Percentiles rank a stretch among this genome's conserved stretches.
These are phyloP conservation scores for Phymastichus coffea DNA, from an alignment of 1,140 invertebrate species.

Conservation along the genomic window DNA sequence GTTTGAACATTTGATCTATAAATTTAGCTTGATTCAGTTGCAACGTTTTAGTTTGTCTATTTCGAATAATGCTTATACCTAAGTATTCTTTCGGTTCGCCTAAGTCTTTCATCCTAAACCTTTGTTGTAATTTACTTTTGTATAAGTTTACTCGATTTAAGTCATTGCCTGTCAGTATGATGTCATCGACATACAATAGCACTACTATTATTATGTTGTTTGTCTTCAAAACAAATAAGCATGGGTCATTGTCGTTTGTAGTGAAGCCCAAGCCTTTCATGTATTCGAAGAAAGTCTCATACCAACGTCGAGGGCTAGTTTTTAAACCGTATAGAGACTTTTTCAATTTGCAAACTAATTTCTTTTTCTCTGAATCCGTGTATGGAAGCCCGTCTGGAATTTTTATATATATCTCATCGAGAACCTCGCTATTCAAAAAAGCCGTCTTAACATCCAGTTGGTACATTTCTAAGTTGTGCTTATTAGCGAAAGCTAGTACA, in stretches of 20 bases:
- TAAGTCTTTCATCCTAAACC: not conserved
- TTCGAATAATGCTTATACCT: not conserved
- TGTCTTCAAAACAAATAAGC: constrained; percentile 6
- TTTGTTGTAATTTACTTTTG: not conserved
- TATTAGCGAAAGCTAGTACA: constrained; percentile 15
- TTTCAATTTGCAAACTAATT: constrained; percentile 36
- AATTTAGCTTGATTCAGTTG: not conserved
- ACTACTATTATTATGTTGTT: not conserved
- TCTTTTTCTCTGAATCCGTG: not conserved
- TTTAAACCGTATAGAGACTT: constrained; percentile 50
- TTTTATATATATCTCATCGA: constrained; percentile 44
- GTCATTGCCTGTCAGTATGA: not conserved
- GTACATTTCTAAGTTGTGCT: constrained; percentile 27
- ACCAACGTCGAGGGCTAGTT: constrained; percentile 47
- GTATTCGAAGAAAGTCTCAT: constrained; percentile 31
- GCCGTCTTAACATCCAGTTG: constrained; percentile 51
- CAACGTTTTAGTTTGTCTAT: not conserved
- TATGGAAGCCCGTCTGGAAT: constrained; percentile 33
- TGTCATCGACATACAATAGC: not conserved
- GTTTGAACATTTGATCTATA: not conserved
- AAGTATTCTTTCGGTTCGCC: not conserved
- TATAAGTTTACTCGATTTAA: not conserved
- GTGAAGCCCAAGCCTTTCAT: not conserved
- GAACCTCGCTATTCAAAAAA: constrained; percentile 44
- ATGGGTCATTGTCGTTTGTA: constrained; percentile 22